Evolutionary conservation across 2,797 vertebrate species (phyloP), one percentile per base, ranked within the genome.

Genomic region (Catharus ustulatus): DNA sequence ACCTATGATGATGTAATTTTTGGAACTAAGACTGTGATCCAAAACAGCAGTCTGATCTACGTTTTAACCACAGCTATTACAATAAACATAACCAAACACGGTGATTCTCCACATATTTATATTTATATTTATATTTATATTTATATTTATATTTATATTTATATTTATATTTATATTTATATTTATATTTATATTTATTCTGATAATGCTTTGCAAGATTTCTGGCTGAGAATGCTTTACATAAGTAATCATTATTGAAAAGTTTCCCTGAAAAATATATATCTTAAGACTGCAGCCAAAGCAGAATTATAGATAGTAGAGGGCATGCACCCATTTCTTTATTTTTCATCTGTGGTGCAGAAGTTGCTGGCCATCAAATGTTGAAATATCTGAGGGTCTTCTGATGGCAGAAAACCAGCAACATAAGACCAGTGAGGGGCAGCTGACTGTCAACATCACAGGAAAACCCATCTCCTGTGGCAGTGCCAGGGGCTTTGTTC

Each of bases 1-100:
- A 97, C 94, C 97, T 94, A 89, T 96, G 94, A 92, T 91, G 93
- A 95, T 72, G 94, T 82, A 96, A 92, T 84, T 96, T 95, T 74
- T 94, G 66, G 90, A 96, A 96, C 96, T 95, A 96, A 94, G 90
- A 89, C 38, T 55, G 84, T 87, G 87, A 97, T 89, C 93, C 90
- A 91, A 91, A 97, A 58, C 72, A 96, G 68, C 71, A 91, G 55
- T 51, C 74, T 42, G 82, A 95, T 91, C 96, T 93, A 87, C 87
- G 74, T 95, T 97, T 97, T 78, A 95, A 97, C 73, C 92, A 93
- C 83, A 84, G 90, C 64, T 30, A 91, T 95, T 90, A 88, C 46
- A 96, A 95, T 69, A 96, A 95, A 85, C 84, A 84, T 93, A 96
- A 89, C 48, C 84, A 94, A 94, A 91, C 69, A 64, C 2, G 18